Percentiles rank a stretch among this genome's conserved stretches.
These are phyloP conservation scores for Agrochola litura DNA, from an alignment of 2,888 invertebrate genomes.

Conservation along the genomic window DNA sequence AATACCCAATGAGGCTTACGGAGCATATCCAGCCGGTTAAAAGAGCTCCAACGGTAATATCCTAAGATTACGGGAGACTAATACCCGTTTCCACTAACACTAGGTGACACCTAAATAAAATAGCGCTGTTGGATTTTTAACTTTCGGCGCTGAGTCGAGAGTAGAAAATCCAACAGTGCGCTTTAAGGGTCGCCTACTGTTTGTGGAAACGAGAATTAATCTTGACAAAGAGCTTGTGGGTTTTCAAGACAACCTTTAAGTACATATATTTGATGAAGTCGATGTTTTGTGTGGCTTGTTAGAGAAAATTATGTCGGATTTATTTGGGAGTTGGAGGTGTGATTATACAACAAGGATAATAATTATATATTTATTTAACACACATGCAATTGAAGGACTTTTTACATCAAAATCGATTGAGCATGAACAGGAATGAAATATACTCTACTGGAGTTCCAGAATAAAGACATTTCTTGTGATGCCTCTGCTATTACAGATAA, in stretches of 20 bases:
- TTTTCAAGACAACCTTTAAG: conserved; percentile 44
- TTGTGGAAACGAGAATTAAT: conserved; percentile 18
- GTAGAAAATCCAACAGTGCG: background rate
- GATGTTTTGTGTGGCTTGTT: conserved; percentile 11
- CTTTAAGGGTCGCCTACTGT: background rate
- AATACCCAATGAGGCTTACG: conserved; percentile 56
- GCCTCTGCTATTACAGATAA: background rate
- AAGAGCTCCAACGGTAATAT: conserved; percentile 54
- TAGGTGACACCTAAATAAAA: background rate
- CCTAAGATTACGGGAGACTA: conserved; percentile 52
- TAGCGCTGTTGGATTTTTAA: background rate
- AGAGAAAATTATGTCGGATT: conserved; percentile 32
- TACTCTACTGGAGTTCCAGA: background rate
- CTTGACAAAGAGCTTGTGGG: conserved; percentile 56
- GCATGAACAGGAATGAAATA: too few relatives aligned
- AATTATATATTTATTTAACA: background rate
- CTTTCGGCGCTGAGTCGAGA: background rate
- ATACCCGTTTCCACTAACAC: background rate
- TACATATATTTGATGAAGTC: conserved; percentile 48
- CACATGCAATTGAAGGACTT: background rate
- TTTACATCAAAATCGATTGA: background rate
- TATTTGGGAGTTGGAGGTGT: conserved; percentile 1
- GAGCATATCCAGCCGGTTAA: conserved; percentile 36
- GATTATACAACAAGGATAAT: background rate
- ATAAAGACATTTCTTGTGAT: background rate